phyloP scores from a whole-genome alignment of 2,888 invertebrate genomes.

The Drosophila algonquin region DNA sequence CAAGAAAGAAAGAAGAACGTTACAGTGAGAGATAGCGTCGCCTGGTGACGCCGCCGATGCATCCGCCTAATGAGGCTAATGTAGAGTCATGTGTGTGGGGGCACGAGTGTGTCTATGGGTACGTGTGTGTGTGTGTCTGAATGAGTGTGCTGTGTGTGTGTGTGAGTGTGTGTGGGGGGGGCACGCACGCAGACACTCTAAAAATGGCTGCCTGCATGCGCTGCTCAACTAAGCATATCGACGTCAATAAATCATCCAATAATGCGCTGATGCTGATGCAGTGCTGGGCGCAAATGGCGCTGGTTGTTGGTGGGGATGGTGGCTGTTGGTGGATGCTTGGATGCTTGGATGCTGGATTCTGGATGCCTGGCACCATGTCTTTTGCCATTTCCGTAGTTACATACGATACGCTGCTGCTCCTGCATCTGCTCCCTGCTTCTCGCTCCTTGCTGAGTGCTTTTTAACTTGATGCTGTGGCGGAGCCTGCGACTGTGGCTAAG shows the following conservation, averaged over 20 bases:
- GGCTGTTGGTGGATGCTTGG: conserved; percentile 18
- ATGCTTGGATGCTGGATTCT: conserved; percentile 20
- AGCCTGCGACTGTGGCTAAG: conserved; percentile 23
- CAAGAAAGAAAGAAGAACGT: conserved; percentile 2
- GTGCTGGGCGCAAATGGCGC: conserved; percentile 54
- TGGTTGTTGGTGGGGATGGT: conserved; percentile 15
- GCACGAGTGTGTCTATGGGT: neutral
- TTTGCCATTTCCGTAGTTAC: conserved; percentile 69
- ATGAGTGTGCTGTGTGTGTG: conserved; percentile 2
- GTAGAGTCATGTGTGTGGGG: conserved; percentile 41
- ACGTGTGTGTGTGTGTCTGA: neutral
- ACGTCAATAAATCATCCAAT: conserved; percentile 83
- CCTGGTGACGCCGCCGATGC: conserved; percentile 45
- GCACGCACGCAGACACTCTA: conserved; percentile 52
- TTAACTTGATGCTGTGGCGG: conserved; percentile 52
- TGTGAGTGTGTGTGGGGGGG: conserved; percentile 13
- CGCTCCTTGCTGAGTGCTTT: conserved; percentile 65
- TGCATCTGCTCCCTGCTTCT: conserved; percentile 3
- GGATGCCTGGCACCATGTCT: conserved; percentile 50
- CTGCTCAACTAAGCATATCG: conserved; percentile 83
- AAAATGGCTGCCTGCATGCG: conserved; percentile 66
- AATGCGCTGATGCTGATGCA: conserved; percentile 74
- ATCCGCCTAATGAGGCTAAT: conserved; percentile 68
- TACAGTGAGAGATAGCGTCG: conserved; percentile 25
- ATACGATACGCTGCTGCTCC: conserved; percentile 56